A percentile compares a stretch with the other conserved stretches of the same genome.
Conservation (phyloP, 1,140 invertebrate species). For the Fopius arisanus region DNA sequence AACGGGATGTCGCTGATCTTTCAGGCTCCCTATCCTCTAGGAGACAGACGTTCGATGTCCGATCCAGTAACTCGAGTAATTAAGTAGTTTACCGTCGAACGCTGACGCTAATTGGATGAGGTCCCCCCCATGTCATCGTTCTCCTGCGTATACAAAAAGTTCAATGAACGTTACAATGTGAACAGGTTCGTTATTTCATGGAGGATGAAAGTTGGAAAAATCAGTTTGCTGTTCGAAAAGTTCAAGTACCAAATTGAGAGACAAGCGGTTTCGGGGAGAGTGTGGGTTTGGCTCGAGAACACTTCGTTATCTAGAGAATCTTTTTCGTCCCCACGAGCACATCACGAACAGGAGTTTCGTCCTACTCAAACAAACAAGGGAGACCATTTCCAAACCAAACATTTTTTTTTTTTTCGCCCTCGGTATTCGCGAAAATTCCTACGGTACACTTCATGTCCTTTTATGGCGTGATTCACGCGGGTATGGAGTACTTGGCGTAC, state of each 20-base stretch:
- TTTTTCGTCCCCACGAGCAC: neutral
- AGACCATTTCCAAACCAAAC: no score
- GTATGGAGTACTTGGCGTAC: no score
- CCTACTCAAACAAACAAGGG: neutral
- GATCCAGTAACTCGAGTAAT: constrained; percentile 12
- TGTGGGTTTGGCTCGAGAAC: neutral
- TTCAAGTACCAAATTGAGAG: constrained; percentile 2
- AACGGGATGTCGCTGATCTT: constrained; percentile 5
- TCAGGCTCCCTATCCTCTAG: neutral
- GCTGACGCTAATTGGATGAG: constrained; percentile 9
- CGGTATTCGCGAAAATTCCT: no score
- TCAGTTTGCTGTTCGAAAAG: neutral
- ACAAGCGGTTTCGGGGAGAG: neutral
- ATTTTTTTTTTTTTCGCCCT: no score
- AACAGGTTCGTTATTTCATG: neutral
- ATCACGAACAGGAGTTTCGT: neutral
- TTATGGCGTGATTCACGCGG: no score
- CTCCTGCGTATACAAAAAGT: neutral
- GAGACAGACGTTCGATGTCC: constrained; percentile 1
- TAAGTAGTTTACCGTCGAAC: constrained; percentile 1
- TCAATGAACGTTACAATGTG: neutral
- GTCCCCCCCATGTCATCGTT: neutral
- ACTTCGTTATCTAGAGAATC: constrained; percentile 11
- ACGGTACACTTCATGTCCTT: no score
- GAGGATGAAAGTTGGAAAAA: neutral